These are phyloP conservation scores for Pollenia amentaria DNA, from an alignment of 2,888 invertebrate genomes.

Conservation along the genomic window DNA sequence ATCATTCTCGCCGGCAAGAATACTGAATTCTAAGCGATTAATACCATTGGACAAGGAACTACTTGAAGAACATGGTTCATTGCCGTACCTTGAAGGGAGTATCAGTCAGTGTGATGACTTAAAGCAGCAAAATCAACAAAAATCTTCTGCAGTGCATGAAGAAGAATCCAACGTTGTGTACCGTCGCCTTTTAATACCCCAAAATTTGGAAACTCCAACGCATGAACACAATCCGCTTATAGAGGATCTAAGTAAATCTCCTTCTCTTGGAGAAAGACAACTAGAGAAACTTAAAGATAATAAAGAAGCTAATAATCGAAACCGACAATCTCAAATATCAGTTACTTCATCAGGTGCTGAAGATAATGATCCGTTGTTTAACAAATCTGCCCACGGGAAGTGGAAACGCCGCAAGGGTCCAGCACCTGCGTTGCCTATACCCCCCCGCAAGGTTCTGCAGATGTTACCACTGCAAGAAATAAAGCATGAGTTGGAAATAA, in stretches of 20 bases:
- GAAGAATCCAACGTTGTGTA: conserved; percentile 80
- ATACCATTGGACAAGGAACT: conserved; percentile 79
- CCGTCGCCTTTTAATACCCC: conserved; percentile 79
- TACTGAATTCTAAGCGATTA: conserved; percentile 75
- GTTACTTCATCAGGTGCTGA: conserved; percentile 77
- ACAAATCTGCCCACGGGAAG: conserved; percentile 88
- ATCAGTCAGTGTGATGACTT: conserved; percentile 75
- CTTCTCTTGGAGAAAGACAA: conserved; percentile 80
- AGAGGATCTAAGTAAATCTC: conserved; percentile 65
- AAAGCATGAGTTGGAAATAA: conserved; percentile 90
- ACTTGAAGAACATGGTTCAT: conserved; percentile 74
- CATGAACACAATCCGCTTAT: conserved; percentile 74
- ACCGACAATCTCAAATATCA: conserved; percentile 84
- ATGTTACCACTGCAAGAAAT: conserved; percentile 87
- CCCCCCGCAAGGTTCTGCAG: conserved; percentile 87
- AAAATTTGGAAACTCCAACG: conserved; percentile 77
- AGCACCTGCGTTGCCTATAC: conserved; percentile 91
- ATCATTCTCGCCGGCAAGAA: conserved; percentile 63
- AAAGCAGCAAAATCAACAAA: conserved; percentile 74
- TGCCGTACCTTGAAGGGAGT: conserved; percentile 17
- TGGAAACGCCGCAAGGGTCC: conserved; percentile 92
- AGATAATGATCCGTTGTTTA: conserved; percentile 80
- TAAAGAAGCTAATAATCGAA: conserved; percentile 87
- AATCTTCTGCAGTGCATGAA: conserved; percentile 54
- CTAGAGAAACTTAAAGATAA: conserved; percentile 86